Percentiles rank a stretch among this genome's conserved stretches.
These are phyloP conservation scores for Melitaea cinxia DNA, from an alignment of 1,140 invertebrate genomes.

Conservation along the genomic window DNA sequence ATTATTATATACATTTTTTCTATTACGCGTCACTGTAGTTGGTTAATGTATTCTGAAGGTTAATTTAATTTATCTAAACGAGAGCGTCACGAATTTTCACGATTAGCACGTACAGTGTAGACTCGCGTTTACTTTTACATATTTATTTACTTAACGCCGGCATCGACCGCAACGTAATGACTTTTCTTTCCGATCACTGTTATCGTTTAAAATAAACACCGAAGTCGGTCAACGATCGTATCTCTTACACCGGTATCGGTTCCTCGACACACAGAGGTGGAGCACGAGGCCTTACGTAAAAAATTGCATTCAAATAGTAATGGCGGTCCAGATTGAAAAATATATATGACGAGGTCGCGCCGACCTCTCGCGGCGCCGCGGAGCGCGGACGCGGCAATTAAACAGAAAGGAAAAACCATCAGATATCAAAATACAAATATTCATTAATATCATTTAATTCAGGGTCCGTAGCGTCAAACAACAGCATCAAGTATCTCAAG, in stretches of 20 bases:
- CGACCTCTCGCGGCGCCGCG: background rate
- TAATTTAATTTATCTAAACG: background rate
- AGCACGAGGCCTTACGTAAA: too few species aligned
- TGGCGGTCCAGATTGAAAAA: background rate
- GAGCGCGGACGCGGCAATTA: conserved; percentile 48
- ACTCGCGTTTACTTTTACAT: background rate
- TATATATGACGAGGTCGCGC: conserved; percentile 3
- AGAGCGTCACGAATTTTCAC: background rate
- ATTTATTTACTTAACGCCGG: background rate
- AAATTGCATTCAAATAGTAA: too few species aligned
- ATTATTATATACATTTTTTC: background rate
- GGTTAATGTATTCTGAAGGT: background rate
- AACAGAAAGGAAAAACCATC: conserved; percentile 52
- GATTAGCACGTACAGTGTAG: background rate
- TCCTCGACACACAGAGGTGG: too few species aligned
- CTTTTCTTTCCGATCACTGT: background rate
- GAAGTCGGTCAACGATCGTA: too few species aligned
- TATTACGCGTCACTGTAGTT: background rate
- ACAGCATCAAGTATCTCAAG: conserved; percentile 6
- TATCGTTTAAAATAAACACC: background rate
- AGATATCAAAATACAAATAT: conserved; percentile 21
- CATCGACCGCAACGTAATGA: background rate
- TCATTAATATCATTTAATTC: conserved; percentile 11
- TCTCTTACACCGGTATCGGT: too few species aligned
- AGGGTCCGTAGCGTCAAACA: conserved; percentile 5